phyloP scores from a whole-genome alignment of 2,113 vertebrate species.

The Cepphus grylle region DNA sequence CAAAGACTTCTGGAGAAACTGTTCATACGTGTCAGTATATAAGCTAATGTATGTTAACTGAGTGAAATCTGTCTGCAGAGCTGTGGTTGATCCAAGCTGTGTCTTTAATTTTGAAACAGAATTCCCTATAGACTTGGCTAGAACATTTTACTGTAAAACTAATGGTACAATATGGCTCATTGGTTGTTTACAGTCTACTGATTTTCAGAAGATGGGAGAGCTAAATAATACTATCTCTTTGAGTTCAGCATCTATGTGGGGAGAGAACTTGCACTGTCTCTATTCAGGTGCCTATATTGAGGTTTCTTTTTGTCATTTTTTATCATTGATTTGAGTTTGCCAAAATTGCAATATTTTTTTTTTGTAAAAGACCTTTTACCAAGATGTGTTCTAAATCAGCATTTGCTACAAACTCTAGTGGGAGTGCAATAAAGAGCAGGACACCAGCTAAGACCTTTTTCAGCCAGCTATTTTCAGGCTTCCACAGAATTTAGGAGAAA shows the following conservation, averaged over 20 bases:
- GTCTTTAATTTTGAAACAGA: background rate
- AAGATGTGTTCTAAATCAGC: background rate
- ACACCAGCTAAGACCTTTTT: background rate
- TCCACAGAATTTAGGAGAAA: background rate
- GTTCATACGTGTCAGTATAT: background rate
- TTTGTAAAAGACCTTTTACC: background rate
- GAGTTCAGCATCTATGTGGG: background rate
- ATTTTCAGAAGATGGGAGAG: background rate
- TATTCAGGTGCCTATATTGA: background rate
- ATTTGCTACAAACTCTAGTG: background rate
- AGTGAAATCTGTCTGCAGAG: background rate
- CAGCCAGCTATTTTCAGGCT: background rate
- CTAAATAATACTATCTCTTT: background rate
- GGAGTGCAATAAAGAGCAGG: background rate
- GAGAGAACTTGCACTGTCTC: background rate
- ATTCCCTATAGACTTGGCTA: background rate
- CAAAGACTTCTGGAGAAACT: background rate
- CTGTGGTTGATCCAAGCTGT: background rate
- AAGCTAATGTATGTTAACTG: background rate
- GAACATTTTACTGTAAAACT: background rate
- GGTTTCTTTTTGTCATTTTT: background rate
- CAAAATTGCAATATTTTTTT: background rate
- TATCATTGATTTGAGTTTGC: background rate
- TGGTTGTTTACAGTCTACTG: background rate
- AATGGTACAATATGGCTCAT: background rate